Percentiles rank a stretch among this genome's conserved stretches.
Conservation (phyloP, 2,888 invertebrate genomes). For the Hypomecis atomaria region DNA sequence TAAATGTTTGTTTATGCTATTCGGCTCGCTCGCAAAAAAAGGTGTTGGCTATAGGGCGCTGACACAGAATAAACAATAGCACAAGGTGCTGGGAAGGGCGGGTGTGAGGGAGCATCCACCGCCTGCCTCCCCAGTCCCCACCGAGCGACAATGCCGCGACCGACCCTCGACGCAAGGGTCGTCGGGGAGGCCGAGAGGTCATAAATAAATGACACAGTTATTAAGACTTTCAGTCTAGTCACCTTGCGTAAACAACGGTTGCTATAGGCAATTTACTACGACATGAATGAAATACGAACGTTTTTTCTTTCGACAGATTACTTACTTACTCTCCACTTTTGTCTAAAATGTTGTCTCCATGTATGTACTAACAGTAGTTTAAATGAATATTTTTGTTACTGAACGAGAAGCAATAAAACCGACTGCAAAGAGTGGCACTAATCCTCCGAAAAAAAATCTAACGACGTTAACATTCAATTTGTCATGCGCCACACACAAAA, state of each 20-base stretch:
- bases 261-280: background rate
- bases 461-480: too few relatives aligned
- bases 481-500: too few relatives aligned
- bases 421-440: too few relatives aligned
- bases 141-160: conserved; percentile 37
- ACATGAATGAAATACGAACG: conserved; percentile 3
- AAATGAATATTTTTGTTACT: too few relatives aligned
- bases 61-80: too few relatives aligned
- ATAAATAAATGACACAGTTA: conserved; percentile 43
- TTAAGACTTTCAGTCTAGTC: conserved; percentile 30
- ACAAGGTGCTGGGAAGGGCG: background rate
- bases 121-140: background rate
- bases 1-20: conserved; percentile 22
- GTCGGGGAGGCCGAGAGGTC: conserved; percentile 41
- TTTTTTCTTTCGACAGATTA: too few relatives aligned
- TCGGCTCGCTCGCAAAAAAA: conserved; percentile 9
- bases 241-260: conserved; percentile 13
- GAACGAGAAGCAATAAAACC: too few relatives aligned
- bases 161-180: conserved; percentile 43
- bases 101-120: conserved; percentile 13
- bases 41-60: background rate
- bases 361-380: too few relatives aligned
- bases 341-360: too few relatives aligned
- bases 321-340: too few relatives aligned
- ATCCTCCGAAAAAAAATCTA: too few relatives aligned